Conservation (phyloP, 1,140 invertebrate species). For the Sipha flava region DNA sequence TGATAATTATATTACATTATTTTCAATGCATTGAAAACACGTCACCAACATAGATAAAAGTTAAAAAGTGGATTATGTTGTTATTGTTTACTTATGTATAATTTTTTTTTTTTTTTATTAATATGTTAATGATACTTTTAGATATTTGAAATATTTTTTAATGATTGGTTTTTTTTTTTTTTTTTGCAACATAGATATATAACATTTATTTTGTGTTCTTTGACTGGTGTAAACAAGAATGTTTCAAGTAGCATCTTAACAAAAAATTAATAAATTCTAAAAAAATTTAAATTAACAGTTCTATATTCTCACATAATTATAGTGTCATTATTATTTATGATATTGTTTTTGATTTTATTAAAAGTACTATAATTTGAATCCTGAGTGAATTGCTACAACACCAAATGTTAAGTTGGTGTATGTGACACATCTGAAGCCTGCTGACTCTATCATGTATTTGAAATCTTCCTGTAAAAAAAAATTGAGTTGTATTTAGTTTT, state of each 20-base stretch:
- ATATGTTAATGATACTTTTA: slow-evolving; percentile 28
- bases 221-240: slow-evolving; percentile 30
- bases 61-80: slow-evolving; percentile 31
- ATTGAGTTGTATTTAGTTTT: not conserved
- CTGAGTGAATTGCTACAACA: slow-evolving; percentile 86
- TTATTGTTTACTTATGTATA: slow-evolving; percentile 33
- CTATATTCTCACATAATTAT: slow-evolving; percentile 26
- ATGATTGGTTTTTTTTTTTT: slow-evolving; percentile 20
- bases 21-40: slow-evolving; percentile 24
- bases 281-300: slow-evolving; percentile 30
- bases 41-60: slow-evolving; percentile 7
- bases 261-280: slow-evolving; percentile 27
- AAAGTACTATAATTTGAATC: slow-evolving; percentile 65
- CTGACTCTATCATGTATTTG: slow-evolving; percentile 73
- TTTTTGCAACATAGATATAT: slow-evolving; percentile 12
- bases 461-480: slow-evolving; percentile 66
- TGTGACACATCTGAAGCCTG: slow-evolving; percentile 75
- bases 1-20: slow-evolving; percentile 22
- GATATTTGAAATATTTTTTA: slow-evolving; percentile 25
- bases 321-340: slow-evolving; percentile 20
- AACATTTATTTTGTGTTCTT: slow-evolving; percentile 15
- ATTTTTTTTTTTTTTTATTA: slow-evolving; percentile 28
- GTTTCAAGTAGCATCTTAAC: slow-evolving; percentile 31
- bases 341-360: slow-evolving; percentile 6
- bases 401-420: slow-evolving; percentile 89